These are phyloP conservation scores for Eira barbara DNA, from an alignment of 2,113 vertebrate genomes.

Conservation along the genomic window DNA sequence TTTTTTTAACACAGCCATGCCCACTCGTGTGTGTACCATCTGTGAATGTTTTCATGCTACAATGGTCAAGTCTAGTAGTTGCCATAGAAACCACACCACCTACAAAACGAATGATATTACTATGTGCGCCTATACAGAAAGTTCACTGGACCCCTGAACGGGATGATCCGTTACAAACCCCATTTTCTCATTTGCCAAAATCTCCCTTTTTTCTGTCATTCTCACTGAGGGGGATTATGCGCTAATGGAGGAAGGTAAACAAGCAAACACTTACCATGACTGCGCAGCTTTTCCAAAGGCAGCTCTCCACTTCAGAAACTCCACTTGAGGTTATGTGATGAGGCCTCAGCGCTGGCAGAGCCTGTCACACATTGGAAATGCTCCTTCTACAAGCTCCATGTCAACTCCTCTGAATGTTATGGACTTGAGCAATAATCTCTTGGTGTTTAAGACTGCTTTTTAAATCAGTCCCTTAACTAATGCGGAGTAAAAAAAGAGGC, in stretches of 20 bases:
- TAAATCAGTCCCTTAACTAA: slow-evolving; percentile 14
- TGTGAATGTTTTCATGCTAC: background rate
- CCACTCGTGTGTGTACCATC: background rate
- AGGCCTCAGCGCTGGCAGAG: background rate
- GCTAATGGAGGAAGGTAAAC: background rate
- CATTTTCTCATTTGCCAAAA: background rate
- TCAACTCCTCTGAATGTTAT: background rate
- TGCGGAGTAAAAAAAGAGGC: background rate
- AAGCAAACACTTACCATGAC: background rate
- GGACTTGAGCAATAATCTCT: slow-evolving; percentile 3
- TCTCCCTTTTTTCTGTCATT: background rate
- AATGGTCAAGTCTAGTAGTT: background rate
- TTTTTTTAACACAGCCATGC: background rate
- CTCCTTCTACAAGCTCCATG: background rate
- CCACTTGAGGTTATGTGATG: background rate
- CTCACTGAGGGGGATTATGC: background rate
- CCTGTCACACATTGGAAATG: background rate
- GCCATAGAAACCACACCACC: background rate
- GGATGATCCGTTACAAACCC: background rate
- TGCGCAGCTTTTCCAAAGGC: slow-evolving; percentile 1
- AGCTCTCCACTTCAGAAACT: slow-evolving; percentile 2
- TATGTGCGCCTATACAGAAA: background rate
- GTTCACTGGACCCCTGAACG: background rate
- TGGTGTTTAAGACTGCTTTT: background rate
- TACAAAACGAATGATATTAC: background rate